Percentiles rank a stretch among this genome's conserved stretches.
Conservation (phyloP, 2,113 vertebrate species). For the Lasiurus cinereus region DNA sequence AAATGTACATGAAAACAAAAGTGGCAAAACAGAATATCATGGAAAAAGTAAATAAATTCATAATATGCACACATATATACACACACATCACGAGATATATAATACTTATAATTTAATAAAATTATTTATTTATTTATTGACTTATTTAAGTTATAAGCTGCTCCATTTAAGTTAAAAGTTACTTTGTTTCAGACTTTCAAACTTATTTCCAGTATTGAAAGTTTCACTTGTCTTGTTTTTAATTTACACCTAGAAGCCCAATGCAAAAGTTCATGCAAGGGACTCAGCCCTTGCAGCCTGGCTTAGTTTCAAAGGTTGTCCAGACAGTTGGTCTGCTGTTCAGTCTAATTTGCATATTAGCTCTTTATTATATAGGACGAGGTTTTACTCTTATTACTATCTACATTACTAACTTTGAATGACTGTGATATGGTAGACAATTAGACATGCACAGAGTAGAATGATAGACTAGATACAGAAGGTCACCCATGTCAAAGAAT, state of each 20-base stretch:
- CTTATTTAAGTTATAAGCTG: not conserved
- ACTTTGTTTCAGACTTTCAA: not conserved
- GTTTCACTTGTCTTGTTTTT: not conserved
- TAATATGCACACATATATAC: not conserved
- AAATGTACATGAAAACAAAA: not conserved
- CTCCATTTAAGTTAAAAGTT: not conserved
- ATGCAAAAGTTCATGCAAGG: too few relatives aligned
- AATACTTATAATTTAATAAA: not conserved
- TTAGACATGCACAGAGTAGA: too few relatives aligned
- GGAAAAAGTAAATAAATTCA: not conserved
- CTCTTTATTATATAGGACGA: not conserved
- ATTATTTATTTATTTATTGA: not conserved
- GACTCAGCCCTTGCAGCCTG: too few relatives aligned
- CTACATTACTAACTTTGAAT: not conserved
- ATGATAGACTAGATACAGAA: too few relatives aligned
- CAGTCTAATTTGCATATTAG: too few relatives aligned
- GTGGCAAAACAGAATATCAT: not conserved
- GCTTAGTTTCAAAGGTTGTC: too few relatives aligned
- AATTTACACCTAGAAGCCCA: not conserved
- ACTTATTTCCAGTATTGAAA: not conserved
- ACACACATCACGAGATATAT: not conserved
- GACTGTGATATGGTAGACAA: too few relatives aligned
- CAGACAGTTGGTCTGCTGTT: too few relatives aligned
- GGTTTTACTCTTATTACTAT: not conserved
- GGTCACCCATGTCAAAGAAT: too few relatives aligned